Percentiles rank a stretch among this genome's conserved stretches.
Evolutionary conservation across 2,797 vertebrate species (phyloP).

Genomic region (Apogon hyalosoma): DNA sequence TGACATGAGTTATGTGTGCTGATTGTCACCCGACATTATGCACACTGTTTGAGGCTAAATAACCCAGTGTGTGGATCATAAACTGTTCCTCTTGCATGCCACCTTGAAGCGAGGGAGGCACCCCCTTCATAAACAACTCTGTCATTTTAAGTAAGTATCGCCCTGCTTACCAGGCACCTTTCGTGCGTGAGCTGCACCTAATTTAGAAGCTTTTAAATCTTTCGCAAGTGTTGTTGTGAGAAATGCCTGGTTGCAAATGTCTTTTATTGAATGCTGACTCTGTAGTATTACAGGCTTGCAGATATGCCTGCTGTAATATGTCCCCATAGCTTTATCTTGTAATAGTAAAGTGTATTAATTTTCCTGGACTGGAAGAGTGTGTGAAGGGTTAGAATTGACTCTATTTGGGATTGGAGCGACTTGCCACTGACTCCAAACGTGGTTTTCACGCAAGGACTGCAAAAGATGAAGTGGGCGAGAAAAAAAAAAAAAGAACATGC

Average conservation of each 20-base stretch:
- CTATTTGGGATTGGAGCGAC: constrained; percentile 86
- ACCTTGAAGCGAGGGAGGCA: constrained; percentile 66
- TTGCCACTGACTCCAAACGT: constrained; percentile 78
- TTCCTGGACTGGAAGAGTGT: constrained; percentile 80
- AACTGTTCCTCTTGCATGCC: constrained; percentile 75
- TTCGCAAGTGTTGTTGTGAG: constrained; percentile 85
- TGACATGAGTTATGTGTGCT: constrained; percentile 77
- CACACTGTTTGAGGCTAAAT: constrained; percentile 84
- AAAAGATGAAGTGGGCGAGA: constrained; percentile 71
- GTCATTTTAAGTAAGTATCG: constrained; percentile 88
- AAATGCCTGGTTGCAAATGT: constrained; percentile 90
- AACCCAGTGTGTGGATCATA: constrained; percentile 82
- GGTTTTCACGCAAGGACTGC: constrained; percentile 79
- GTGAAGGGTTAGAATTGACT: constrained; percentile 84
- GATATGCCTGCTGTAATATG: constrained; percentile 88
- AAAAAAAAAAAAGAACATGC: constrained; percentile 38
- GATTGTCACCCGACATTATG: constrained; percentile 85
- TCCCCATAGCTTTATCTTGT: constrained; percentile 88
- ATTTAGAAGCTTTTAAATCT: constrained; percentile 92
- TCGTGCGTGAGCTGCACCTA: constrained; percentile 85
- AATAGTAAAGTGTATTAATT: constrained; percentile 90
- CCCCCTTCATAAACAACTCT: constrained; percentile 86
- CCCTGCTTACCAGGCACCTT: constrained; percentile 89
- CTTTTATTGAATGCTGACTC: constrained; percentile 91
- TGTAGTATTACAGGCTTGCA: constrained; percentile 88